phyloP scores from a whole-genome alignment of 2,113 vertebrate species.

The Caretta caretta region DNA sequence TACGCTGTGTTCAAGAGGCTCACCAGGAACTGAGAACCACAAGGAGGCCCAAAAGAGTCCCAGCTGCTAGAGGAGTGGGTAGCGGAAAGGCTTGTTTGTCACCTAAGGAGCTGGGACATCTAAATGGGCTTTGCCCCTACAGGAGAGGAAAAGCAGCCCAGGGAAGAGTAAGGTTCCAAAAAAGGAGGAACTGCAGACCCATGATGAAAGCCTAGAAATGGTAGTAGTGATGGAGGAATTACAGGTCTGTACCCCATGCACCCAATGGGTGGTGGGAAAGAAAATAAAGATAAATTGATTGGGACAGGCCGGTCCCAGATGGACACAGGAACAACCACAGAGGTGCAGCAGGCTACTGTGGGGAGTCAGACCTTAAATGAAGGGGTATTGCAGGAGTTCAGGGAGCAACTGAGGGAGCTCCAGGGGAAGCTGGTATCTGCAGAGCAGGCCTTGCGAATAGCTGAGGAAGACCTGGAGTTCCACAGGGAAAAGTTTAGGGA shows the following conservation, averaged over 20 bases:
- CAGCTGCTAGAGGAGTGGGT: neutral
- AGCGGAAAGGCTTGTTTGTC: neutral
- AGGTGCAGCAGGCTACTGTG: too few relatives aligned
- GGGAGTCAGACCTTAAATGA: too few relatives aligned
- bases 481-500: too few relatives aligned
- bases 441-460: too few relatives aligned
- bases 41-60: neutral
- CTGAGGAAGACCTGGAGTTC: too few relatives aligned
- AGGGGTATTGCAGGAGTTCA: too few relatives aligned
- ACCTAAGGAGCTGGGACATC: neutral
- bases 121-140: neutral
- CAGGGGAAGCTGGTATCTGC: too few relatives aligned
- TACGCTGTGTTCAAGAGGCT: neutral
- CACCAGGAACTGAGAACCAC: neutral
- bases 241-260: neutral
- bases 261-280: neutral
- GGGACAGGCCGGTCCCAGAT: neutral
- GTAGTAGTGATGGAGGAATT: neutral
- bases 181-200: neutral
- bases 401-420: too few relatives aligned
- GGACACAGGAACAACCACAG: neutral
- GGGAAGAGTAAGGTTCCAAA: neutral
- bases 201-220: neutral
- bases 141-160: neutral
- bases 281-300: neutral